Percentiles rank a stretch among this genome's conserved stretches.
Evolutionary conservation across 2,113 vertebrate species (phyloP).

Genomic region (Amblyopsis rosae): DNA sequence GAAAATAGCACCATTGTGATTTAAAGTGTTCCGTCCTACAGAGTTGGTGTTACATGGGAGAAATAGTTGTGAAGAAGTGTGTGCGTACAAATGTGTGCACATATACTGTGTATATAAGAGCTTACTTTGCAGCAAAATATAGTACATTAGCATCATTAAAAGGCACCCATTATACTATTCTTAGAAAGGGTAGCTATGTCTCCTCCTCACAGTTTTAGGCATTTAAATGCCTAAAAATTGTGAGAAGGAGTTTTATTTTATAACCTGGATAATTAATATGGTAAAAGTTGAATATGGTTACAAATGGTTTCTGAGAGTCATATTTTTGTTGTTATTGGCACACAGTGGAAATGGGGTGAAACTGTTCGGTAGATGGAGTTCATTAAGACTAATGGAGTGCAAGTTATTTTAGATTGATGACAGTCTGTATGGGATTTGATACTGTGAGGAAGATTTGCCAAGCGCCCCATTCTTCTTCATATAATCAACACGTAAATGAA

Average conservation of each 20-base stretch:
- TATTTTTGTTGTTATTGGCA: conserved; percentile 28
- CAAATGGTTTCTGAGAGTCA: conserved; percentile 15
- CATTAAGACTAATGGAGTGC: conserved; percentile 66
- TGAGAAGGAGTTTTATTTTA: conserved; percentile 9
- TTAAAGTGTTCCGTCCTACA: conserved; percentile 17
- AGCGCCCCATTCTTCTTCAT: conserved; percentile 54
- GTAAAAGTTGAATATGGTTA: not conserved
- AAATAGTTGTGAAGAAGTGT: conserved; percentile 25
- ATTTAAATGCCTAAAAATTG: not conserved
- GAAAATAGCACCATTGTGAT: conserved; percentile 42
- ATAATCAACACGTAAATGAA: conserved; percentile 68
- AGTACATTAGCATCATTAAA: conserved; percentile 45
- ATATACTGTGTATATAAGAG: conserved; percentile 35
- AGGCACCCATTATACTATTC: conserved; percentile 47
- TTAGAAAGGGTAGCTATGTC: conserved; percentile 26
- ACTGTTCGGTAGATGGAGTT: conserved; percentile 46
- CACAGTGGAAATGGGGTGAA: conserved; percentile 27
- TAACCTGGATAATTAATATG: conserved; percentile 18
- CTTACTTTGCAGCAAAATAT: conserved; percentile 48
- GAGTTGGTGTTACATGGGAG: conserved; percentile 39
- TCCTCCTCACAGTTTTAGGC: no score
- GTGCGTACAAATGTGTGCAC: no score
- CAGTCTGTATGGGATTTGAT: conserved; percentile 55
- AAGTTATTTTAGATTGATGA: conserved; percentile 65
- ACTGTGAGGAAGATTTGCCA: conserved; percentile 41